Evolutionary conservation across 2,888 invertebrate genomes (phyloP), one percentile per base, ranked within the genome.

Genomic region (Dexiosoma caninum): DNA sequence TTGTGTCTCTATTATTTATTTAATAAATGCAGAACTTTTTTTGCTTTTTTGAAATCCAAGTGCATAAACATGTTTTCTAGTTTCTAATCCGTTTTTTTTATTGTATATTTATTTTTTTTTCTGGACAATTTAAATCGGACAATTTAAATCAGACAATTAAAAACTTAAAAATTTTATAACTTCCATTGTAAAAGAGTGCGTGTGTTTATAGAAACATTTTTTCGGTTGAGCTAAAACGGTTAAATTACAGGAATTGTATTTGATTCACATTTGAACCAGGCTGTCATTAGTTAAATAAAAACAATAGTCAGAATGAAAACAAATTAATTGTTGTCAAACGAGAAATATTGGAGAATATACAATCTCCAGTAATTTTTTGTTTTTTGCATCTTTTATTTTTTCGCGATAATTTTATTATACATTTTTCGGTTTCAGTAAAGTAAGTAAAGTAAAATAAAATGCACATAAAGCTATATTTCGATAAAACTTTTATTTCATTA

Each of bases 141-240:
- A 75, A 75, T 67, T 75, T n/a, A n/a, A 59, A 59, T 67, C 35
- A 66, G 49, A 12, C 75, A 75, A 75, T 67, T 75, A 59, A 67
- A 75, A 75, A 67, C 40, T 75, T 35, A 27, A 46, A 37, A 9
- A 27, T 21, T 57, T 49, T 71, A 27, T 62, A 21, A 10, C 21
- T 12, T 21, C 19, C 19, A 10, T 44, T 53, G 16, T 6, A 1
- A 27, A 6, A 27, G 27, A 27, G 5, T 16, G 30, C n/a, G 9
- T 23, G 51, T 32, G 8, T 30, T 21, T 66, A 14, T 30, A 19
- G 4, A 46, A 1, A 16, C 1, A 0, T 21, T 0, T 42, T 60
- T 51, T 51, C 70, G 6, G 23, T 53, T 27, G 16, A 30, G 8
- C 44, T 44, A 66, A 66, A 76, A 60, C 71, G 51, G 67, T 57